Evolutionary conservation across 2,113 vertebrate species (phyloP), one percentile per base, ranked within the genome.

Genomic region (Romanogobio albipinnatus): DNA sequence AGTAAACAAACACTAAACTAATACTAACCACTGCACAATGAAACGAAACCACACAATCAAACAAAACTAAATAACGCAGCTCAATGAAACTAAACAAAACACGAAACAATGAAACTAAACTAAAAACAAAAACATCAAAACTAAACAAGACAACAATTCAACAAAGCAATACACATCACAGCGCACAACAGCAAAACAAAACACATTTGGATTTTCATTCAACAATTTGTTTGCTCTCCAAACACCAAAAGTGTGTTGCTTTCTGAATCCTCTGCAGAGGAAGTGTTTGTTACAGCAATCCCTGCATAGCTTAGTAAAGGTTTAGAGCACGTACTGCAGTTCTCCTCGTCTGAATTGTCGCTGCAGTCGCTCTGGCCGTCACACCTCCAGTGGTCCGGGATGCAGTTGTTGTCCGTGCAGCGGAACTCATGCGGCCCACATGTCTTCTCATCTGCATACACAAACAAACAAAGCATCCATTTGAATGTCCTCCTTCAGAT

Each of bases 371-470:
- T 99, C 89, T 99, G 98, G 81, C 97, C 96, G 90, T 99, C 98
- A 90, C 98, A 99, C 58, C 96, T 94, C 98, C 98, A 99, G 58
- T 99, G 98, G 88, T 99, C 98, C 2, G 98, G 98, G 91, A 99
- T 98, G 91, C 98, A 99, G 94, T 98, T 99, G 95, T 96, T 99
- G 93, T 99, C 99, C 93, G 96, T 96, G 86, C 98, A 99, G 87
- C 96, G 98, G 91, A 98, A 99, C 90, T 99, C 97, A 84, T 99
- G 97, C 89, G 97, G 97, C 10, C 97, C 98, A 70, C 98, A 99
- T 0, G 98, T 99, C 94, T 99, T 99, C 94, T 98, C 99, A 94
- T 99, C 98, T 99, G 94, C 15, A 64, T 90, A 90, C 89, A 90
- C 84, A 91, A 91, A 92, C 91, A 93, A 92, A 93, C 88, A 91